Evolutionary conservation across 2,888 invertebrate species (phyloP).

Genomic region (Xylota segnis): DNA sequence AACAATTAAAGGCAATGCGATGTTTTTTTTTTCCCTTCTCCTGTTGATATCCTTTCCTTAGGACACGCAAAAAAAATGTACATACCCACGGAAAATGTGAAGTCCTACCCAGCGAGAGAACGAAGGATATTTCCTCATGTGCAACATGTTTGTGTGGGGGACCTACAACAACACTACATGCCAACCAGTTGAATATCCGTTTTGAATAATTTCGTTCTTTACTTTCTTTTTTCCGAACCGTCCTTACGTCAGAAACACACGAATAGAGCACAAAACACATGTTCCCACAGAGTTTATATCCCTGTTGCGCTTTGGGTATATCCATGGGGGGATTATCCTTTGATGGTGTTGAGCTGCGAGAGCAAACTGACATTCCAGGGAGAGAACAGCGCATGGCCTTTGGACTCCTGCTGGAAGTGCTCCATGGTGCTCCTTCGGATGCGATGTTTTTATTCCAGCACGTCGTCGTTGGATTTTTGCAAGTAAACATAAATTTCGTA

Average conservation of each 20-base stretch:
- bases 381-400: constrained; percentile 53
- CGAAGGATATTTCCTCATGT: constrained; percentile 54
- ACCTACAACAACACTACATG: constrained; percentile 42
- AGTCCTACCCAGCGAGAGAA: constrained; percentile 31
- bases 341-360: constrained; percentile 25
- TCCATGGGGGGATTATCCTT: background rate
- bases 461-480: background rate
- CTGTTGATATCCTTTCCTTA: constrained; percentile 58
- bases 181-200: constrained; percentile 76
- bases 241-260: constrained; percentile 57
- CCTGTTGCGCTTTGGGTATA: constrained; percentile 71
- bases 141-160: constrained; percentile 61
- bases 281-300: constrained; percentile 72
- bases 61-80: background rate
- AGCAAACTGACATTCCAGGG: constrained; percentile 26
- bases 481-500: constrained; percentile 53
- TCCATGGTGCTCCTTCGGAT: constrained; percentile 18
- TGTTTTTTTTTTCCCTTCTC: constrained; percentile 74
- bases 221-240: constrained; percentile 15
- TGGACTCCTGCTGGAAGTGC: constrained; percentile 34
- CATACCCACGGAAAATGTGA: constrained; percentile 7
- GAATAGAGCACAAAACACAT: constrained; percentile 65
- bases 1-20: constrained; percentile 63
- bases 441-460: constrained; percentile 67
- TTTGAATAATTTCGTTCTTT: constrained; percentile 39